These are phyloP conservation scores for Ptychobarbus kaznakovi DNA, from an alignment of 2,797 vertebrate species.

Conservation along the genomic window DNA sequence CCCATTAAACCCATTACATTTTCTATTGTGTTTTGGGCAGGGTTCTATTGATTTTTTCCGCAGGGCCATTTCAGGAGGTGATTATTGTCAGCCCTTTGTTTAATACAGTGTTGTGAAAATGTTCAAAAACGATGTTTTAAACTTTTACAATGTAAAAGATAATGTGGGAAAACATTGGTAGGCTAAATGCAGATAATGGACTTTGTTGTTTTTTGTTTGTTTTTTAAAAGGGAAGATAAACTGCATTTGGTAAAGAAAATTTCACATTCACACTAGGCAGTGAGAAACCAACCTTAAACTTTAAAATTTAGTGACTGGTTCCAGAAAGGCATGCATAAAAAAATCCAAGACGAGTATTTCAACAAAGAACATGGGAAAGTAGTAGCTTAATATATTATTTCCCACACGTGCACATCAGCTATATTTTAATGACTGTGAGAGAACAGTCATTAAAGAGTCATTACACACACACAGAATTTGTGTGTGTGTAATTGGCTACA, in stretches of 20 bases:
- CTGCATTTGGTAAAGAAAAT: background rate
- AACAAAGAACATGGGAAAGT: background rate
- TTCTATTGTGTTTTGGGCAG: too few relatives aligned
- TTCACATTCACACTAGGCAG: background rate
- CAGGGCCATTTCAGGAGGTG: background rate
- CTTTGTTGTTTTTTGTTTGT: background rate
- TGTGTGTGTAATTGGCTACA: background rate
- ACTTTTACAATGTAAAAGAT: background rate
- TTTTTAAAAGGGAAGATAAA: background rate
- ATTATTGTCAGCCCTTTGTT: background rate
- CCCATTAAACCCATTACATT: too few relatives aligned
- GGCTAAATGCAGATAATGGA: background rate
- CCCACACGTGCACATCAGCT: background rate
- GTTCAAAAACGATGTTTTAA: background rate
- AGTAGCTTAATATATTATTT: background rate
- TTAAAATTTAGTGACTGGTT: background rate
- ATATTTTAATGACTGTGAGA: background rate
- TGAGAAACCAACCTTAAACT: background rate
- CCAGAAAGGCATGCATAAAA: too few relatives aligned
- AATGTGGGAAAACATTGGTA: background rate
- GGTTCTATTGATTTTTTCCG: too few relatives aligned
- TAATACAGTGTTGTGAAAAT: background rate
- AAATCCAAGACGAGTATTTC: too few relatives aligned
- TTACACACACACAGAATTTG: too few relatives aligned
- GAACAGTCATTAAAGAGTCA: too few relatives aligned